A percentile compares a stretch with the other conserved stretches of the same genome.
These are phyloP conservation scores for Epinephelus moara DNA, from an alignment of 2,113 vertebrate genomes.

Conservation along the genomic window DNA sequence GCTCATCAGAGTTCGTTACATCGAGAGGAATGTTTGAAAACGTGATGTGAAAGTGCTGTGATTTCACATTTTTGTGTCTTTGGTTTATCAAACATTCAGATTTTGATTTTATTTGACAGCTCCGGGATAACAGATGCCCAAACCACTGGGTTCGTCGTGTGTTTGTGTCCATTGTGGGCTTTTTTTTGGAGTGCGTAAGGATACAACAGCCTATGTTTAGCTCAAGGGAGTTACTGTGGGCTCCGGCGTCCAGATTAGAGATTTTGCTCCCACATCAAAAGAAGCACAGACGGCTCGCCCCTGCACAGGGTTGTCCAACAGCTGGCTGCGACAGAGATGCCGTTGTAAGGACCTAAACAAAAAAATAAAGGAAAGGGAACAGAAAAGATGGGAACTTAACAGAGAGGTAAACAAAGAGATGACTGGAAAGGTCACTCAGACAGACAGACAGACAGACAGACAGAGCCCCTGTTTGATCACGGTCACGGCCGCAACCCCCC, in stretches of 20 bases:
- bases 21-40: slow-evolving; percentile 1
- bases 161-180: background rate
- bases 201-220: slow-evolving; percentile 35
- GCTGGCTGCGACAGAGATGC: slow-evolving; percentile 7
- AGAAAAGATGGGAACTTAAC: background rate
- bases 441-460: background rate
- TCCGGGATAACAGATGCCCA: background rate
- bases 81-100: background rate
- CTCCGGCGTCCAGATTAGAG: slow-evolving; percentile 42
- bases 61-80: too few species aligned
- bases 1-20: slow-evolving; percentile 23
- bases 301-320: slow-evolving; percentile 13
- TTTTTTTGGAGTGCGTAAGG: slow-evolving; percentile 16
- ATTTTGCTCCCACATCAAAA: slow-evolving; percentile 50
- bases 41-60: background rate
- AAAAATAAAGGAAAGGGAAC: background rate
- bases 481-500: slow-evolving; percentile 25
- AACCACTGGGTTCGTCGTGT: background rate
- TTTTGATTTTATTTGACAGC: background rate
- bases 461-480: slow-evolving; percentile 44
- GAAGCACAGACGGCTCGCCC: slow-evolving; percentile 2
- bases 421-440: slow-evolving; percentile 8
- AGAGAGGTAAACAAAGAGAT: slow-evolving; percentile 5
- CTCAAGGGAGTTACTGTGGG: slow-evolving; percentile 30
- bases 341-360: background rate